Evolutionary conservation across 2,888 invertebrate genomes (phyloP).

Genomic region (Euproctis similis): DNA sequence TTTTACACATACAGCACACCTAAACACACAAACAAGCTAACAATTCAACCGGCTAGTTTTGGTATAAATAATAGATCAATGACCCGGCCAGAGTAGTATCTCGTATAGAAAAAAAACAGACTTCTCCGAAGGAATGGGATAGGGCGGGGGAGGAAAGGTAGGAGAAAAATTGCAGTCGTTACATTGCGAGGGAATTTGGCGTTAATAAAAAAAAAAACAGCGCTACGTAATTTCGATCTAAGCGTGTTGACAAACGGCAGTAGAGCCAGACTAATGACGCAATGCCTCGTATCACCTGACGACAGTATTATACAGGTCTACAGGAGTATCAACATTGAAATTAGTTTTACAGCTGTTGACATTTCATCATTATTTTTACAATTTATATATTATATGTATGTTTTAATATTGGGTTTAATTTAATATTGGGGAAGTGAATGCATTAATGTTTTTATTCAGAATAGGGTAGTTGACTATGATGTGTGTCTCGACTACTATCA

Average conservation of each 20-base stretch:
- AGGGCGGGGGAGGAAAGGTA: conserved; percentile 15
- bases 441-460: too few relatives aligned
- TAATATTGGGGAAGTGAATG: too few relatives aligned
- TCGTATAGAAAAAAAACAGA: conserved; percentile 33
- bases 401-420: too few relatives aligned
- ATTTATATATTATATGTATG: too few relatives aligned
- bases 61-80: conserved; percentile 30
- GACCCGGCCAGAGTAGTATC: conserved; percentile 21
- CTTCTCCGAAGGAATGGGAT: conserved; percentile 24
- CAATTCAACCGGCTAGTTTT: conserved; percentile 9
- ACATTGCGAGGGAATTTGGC: conserved; percentile 57
- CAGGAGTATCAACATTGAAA: too few relatives aligned
- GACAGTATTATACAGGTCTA: too few relatives aligned
- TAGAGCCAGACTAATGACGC: conserved; percentile 55
- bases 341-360: too few relatives aligned
- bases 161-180: conserved; percentile 61
- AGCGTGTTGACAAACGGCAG: conserved; percentile 63
- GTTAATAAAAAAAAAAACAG: conserved; percentile 66
- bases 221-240: conserved; percentile 42
- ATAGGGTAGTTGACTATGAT: too few relatives aligned
- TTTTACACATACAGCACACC: too few relatives aligned
- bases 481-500: too few relatives aligned
- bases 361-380: too few relatives aligned
- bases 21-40: conserved; percentile 11
- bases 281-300: conserved; percentile 52